Base-by-base conservation (phyloP, 2,113 vertebrate genomes). In the Boulengeromyrus knoepffleri region DNA sequence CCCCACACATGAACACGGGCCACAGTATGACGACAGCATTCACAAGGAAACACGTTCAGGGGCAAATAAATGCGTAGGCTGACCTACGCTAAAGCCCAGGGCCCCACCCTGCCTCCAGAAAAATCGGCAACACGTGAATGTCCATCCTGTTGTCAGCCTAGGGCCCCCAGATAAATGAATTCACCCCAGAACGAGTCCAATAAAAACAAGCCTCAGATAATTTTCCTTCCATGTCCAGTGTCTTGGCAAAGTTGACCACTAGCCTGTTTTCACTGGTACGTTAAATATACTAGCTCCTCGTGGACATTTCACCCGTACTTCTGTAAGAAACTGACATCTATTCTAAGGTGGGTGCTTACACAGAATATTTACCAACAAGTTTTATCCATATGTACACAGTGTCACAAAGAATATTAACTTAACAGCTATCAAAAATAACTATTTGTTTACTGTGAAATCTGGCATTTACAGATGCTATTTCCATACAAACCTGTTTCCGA, bases 401-500 rank as follows among this genome's bases (percentile, higher is more conserved):
- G 70, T 52, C 27, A 53, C 49, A 36, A 17, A 15, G 6, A 87
- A 87, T 31, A 31, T 27, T 52, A 19, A 17, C 2, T 9, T 9
- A 52, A 46, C 9, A 12, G 15, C 24, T 77, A 17, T 89, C 86
- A 3, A n/a, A 21, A 10, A 27, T 17, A 49, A 77, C 42, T 17
- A 42, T 49, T n/a, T 19, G n/a, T 19, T 46, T 27, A 49, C 45
- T 49, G 8, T n/a, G 2, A 24, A 47, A 50, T 21, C 0, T 45
- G 0, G 50, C 42, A 89, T 39, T 52, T 46, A 36, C 9, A 8
- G 21, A 21, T 66, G 47, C 24, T 27, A 52, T 77, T 62, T 8
- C 27, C 2, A 62, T 24, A 95, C 96, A 89, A 92, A 98, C 95
- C 94, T 95, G 94, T 94, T 97, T 91, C 97, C 97, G 95, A 97